Evolutionary conservation across 2,888 invertebrate genomes (phyloP).

Genomic region (Rosalia funebris): DNA sequence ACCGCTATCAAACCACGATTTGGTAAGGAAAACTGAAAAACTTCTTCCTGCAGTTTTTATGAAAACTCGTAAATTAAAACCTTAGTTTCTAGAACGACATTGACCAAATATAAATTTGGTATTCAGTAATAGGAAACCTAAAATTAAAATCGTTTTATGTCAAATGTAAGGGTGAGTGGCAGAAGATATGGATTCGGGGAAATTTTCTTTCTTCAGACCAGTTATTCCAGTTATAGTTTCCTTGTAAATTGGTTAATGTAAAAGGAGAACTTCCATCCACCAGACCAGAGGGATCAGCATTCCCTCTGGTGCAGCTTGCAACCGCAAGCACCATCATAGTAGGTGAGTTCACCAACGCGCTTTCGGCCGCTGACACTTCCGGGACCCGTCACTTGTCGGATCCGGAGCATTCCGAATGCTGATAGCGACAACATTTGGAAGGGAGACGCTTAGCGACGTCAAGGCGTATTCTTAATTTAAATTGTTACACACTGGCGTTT

Average conservation of each 20-base stretch:
- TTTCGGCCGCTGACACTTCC: constrained; percentile 46
- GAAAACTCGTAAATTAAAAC: no score
- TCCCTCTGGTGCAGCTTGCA: neutral
- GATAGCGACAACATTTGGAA: constrained; percentile 50
- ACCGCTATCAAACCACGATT: no score
- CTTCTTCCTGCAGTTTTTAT: no score
- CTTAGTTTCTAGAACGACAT: no score
- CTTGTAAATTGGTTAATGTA: neutral
- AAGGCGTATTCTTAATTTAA: constrained; percentile 58
- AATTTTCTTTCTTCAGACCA: no score
- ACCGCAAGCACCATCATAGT: neutral
- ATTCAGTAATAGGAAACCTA: no score
- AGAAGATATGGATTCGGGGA: no score
- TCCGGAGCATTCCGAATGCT: constrained; percentile 42
- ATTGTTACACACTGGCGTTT: constrained; percentile 50
- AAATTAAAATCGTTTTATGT: no score
- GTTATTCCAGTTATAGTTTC: no score
- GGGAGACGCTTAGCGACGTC: constrained; percentile 55
- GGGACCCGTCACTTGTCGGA: constrained; percentile 46
- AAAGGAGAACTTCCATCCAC: neutral
- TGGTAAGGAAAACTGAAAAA: no score
- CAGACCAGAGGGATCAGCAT: neutral
- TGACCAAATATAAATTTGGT: no score
- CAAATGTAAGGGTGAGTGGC: no score
- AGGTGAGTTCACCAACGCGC: constrained; percentile 19